Base-by-base conservation (phyloP, 2,113 vertebrate species). In the Scolopax mira region DNA sequence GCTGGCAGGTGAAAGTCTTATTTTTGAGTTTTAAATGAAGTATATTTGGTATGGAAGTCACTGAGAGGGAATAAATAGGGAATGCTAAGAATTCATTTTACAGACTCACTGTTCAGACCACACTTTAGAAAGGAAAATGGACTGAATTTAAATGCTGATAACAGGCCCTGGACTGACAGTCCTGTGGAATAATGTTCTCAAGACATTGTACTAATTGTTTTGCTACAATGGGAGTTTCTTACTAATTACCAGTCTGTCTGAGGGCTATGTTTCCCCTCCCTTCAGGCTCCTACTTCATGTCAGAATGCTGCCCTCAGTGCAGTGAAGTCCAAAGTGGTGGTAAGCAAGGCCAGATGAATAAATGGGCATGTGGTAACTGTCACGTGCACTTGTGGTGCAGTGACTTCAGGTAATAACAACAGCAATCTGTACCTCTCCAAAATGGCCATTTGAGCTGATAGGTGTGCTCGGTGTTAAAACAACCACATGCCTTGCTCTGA, bases 11-110 rank as follows among this genome's bases (percentile, higher is more conserved):
- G 64, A 87, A 93, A 94, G 75, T 48, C 81, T 93, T 90, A 61
- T 73, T 94, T 96, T 82, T 75, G 79, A 85, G 66, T 77, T 95
- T 94, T 94, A 88, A 95, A 92, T 65, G 69, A 90, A 79, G 31
- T 27, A 35, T 74, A 37, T 72, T 95, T 95, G 5, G 2, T 79
- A 89, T 84, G 79, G 65, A 94, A 96, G 67, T 69, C 66, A 81
- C 84, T 79, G 92, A 90, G 85, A 92, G 48, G 61, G 75, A 91
- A 70, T 89, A 86, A 96, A 89, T 64, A 88, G 22, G 46, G 30
- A 89, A 81, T 1, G 7, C 54, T 61, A 78, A 52, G 78, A 89
- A 92, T 88, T 85, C 71, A 60, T 93, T 96, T 95, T 80, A 83
- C 37, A 88, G 88, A 89, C 41, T 87, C 66, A 28, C 35, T 95